Percentiles rank a stretch among this genome's conserved stretches.
These are phyloP conservation scores for Rhinoraja longicauda DNA, from an alignment of 2,797 vertebrate species.

Conservation along the genomic window DNA sequence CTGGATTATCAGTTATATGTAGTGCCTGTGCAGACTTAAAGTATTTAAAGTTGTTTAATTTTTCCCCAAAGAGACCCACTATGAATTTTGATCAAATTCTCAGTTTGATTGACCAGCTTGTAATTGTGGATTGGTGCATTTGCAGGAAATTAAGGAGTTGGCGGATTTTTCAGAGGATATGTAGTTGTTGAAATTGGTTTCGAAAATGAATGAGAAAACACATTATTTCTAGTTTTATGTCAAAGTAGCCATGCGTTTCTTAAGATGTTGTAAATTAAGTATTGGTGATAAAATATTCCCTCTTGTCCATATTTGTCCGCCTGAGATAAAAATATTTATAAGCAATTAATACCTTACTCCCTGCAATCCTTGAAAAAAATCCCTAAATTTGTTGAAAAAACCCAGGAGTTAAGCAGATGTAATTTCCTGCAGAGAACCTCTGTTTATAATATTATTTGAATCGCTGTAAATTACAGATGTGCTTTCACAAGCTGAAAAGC, in stretches of 20 bases:
- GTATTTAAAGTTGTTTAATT: slow-evolving; percentile 1
- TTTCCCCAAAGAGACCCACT: neutral
- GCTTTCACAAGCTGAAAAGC: neutral
- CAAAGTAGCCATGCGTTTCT: neutral
- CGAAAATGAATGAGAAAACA: neutral
- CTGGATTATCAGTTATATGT: neutral
- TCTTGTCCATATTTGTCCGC: neutral
- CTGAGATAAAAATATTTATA: too few relatives aligned
- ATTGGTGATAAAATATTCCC: neutral
- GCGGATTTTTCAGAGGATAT: neutral
- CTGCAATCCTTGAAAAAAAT: too few relatives aligned
- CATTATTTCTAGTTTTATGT: neutral
- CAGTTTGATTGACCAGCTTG: slow-evolving; percentile 3
- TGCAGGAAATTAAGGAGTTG: neutral
- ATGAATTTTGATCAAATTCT: neutral
- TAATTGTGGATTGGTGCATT: neutral
- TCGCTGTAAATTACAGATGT: neutral
- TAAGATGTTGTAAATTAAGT: neutral
- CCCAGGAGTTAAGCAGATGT: neutral
- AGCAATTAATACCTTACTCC: too few relatives aligned
- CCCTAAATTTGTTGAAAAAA: neutral
- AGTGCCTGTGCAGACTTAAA: neutral
- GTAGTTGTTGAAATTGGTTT: neutral
- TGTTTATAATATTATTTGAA: neutral
- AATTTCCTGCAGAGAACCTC: neutral